Percentiles rank a stretch among this genome's conserved stretches.
phyloP scores from a whole-genome alignment of 1,140 invertebrate genomes.

The Conus betulinus region DNA sequence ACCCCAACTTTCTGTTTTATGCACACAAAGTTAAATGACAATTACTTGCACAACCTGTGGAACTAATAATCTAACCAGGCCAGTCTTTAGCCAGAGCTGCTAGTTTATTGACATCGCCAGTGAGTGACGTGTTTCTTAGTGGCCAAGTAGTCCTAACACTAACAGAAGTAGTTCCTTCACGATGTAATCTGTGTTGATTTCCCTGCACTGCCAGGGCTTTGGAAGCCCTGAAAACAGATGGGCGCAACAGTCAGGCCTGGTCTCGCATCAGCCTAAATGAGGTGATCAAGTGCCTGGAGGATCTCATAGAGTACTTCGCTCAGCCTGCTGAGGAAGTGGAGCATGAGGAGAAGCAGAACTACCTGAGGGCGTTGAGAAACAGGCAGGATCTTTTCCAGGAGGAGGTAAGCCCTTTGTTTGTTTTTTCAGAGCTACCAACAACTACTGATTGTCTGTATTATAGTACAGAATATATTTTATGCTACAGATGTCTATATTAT shows the following conservation, averaged over 20 bases:
- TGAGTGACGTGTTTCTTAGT: neutral
- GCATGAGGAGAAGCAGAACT: slow-evolving; percentile 99
- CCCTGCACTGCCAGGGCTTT: slow-evolving; percentile 83
- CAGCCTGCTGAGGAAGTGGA: slow-evolving; percentile 99
- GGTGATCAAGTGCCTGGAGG: slow-evolving; percentile 98
- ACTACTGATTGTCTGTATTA: too few species aligned
- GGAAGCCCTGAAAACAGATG: slow-evolving; percentile 90
- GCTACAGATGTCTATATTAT: too few species aligned
- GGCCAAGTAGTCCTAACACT: neutral
- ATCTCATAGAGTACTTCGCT: slow-evolving; percentile 99
- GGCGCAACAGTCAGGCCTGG: slow-evolving; percentile 80
- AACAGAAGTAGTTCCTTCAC: neutral
- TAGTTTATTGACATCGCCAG: neutral
- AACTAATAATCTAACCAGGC: neutral
- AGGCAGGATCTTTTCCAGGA: slow-evolving; percentile 99
- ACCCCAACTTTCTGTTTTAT: too few species aligned
- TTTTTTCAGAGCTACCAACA: too few species aligned
- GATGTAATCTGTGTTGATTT: neutral
- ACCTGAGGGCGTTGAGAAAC: slow-evolving; percentile 95
- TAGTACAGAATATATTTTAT: too few species aligned
- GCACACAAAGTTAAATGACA: too few species aligned
- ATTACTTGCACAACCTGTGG: neutral
- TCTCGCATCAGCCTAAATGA: slow-evolving; percentile 93
- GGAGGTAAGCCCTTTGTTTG: slow-evolving; percentile 78
- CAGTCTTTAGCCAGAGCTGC: neutral